Percentiles rank a stretch among this genome's conserved stretches.
Conservation (phyloP, 1,140 invertebrate species). For the Megalopta genalis region DNA sequence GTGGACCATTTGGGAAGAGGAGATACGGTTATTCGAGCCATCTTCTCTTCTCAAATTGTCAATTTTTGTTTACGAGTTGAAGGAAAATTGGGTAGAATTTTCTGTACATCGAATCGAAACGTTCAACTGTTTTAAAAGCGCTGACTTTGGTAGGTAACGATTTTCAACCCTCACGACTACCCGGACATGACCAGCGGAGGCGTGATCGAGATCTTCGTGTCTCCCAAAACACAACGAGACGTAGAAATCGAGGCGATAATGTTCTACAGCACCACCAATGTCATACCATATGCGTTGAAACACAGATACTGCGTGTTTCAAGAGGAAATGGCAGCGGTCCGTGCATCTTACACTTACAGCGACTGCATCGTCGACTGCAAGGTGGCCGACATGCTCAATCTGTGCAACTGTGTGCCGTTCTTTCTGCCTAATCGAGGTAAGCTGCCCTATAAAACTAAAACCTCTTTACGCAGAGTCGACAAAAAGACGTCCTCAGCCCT, state of each 20-base stretch:
- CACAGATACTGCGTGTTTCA: slow-evolving; percentile 82
- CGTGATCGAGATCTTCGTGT: slow-evolving; percentile 64
- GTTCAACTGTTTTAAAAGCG: too few relatives aligned
- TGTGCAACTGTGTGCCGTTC: slow-evolving; percentile 82
- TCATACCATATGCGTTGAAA: slow-evolving; percentile 49
- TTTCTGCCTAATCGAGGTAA: slow-evolving; percentile 57
- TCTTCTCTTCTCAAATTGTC: too few relatives aligned
- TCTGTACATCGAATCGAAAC: too few relatives aligned
- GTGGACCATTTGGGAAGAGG: too few relatives aligned
- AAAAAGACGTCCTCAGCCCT: too few relatives aligned
- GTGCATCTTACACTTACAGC: slow-evolving; percentile 80
- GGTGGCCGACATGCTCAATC: slow-evolving; percentile 75
- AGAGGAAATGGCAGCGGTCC: slow-evolving; percentile 72
- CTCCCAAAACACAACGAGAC: slow-evolving; percentile 54
- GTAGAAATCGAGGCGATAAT: slow-evolving; percentile 56
- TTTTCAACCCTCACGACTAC: slow-evolving; percentile 78
- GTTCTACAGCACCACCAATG: slow-evolving; percentile 53
- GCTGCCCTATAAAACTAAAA: background rate
- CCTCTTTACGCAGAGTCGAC: too few relatives aligned
- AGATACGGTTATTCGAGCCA: too few relatives aligned
- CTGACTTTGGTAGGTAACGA: slow-evolving; percentile 64
- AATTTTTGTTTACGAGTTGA: too few relatives aligned
- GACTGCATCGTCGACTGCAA: slow-evolving; percentile 82
- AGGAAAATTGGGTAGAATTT: too few relatives aligned
- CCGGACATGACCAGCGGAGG: slow-evolving; percentile 74